Evolutionary conservation across 2,113 vertebrate genomes (phyloP), one percentile per base, ranked within the genome.

Genomic region (Motacilla alba): DNA sequence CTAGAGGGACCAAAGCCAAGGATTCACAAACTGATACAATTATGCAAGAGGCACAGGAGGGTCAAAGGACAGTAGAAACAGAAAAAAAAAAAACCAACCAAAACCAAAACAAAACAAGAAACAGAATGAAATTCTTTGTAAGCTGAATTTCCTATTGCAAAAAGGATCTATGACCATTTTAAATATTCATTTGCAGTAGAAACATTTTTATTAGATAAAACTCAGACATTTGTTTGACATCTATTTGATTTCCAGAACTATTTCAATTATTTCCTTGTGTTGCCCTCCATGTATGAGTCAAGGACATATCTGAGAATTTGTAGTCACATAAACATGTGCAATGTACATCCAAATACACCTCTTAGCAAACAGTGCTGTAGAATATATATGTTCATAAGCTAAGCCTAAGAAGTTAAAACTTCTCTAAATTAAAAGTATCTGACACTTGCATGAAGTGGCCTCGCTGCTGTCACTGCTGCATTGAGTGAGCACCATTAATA

Each of bases 251-350:
- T 72, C 22, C 16, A 22, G 22, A 78, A 70, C 19, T 60, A 47
- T 62, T 64, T 81, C 7, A 60, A 17, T 84, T 68, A 20, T 68
- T 81, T 64, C 3, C 10, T n/a, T 35, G 6, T 43, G 10, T 62
- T 66, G n/a, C 6, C 5, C 9, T 35, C n/a, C 2, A 0, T 20
- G 53, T 55, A n/a, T 31, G 22, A 41, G 5, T 52, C 43, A 46
- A 23, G 20, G 35, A 56, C 10, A 15, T 69, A 46, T 8, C 20
- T 33, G 43, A 83, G 37, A 24, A 52, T 80, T 59, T 52, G 15
- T 33, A 81, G 26, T 28, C 49, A 19, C 9, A 18, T 43, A 37
- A 76, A 64, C 3, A 9, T 8, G 7, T 66, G 30, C 22, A 39
- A 39, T 13, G 2, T 31, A 49, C 10, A 11, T 39, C 37, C 7